phyloP scores from a whole-genome alignment of 2,797 vertebrate species.

The Sciaenops ocellatus region DNA sequence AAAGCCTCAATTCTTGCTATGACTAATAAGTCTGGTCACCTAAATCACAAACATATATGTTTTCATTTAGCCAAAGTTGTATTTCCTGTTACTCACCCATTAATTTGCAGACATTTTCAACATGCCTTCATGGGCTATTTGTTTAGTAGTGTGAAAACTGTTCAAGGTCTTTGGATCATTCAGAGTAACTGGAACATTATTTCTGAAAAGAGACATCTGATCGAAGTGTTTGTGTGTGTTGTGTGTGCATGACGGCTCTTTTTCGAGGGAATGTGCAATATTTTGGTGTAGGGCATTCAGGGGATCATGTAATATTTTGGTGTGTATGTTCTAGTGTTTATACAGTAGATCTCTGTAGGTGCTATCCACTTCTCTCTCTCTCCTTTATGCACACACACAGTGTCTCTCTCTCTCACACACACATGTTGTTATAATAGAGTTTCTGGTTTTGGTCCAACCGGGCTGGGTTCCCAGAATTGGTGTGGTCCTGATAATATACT shows the following conservation, averaged over 20 bases:
- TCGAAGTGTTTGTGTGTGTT: too few relatives aligned
- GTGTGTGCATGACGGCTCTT: too few relatives aligned
- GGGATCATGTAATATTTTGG: background rate
- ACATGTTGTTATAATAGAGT: slow-evolving; percentile 27
- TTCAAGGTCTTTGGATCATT: background rate
- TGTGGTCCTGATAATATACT: slow-evolving; percentile 39
- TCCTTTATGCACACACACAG: background rate
- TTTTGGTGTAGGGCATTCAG: too few relatives aligned
- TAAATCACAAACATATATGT: background rate
- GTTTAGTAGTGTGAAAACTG: background rate
- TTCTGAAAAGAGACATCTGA: background rate
- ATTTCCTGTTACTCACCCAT: background rate
- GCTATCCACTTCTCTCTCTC: slow-evolving; percentile 10
- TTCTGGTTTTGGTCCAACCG: slow-evolving; percentile 46
- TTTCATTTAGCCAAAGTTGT: background rate
- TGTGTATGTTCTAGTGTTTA: background rate
- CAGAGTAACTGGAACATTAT: background rate
- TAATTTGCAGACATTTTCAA: background rate
- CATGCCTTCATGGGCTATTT: background rate
- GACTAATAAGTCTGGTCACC: background rate
- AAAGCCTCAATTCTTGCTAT: background rate
- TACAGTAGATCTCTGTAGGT: slow-evolving; percentile 5
- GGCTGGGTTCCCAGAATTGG: slow-evolving; percentile 49
- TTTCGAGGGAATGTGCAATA: too few relatives aligned
- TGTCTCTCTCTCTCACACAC: background rate